Evolutionary conservation across 2,113 vertebrate genomes (phyloP).

Genomic region (Rostratula benghalensis): DNA sequence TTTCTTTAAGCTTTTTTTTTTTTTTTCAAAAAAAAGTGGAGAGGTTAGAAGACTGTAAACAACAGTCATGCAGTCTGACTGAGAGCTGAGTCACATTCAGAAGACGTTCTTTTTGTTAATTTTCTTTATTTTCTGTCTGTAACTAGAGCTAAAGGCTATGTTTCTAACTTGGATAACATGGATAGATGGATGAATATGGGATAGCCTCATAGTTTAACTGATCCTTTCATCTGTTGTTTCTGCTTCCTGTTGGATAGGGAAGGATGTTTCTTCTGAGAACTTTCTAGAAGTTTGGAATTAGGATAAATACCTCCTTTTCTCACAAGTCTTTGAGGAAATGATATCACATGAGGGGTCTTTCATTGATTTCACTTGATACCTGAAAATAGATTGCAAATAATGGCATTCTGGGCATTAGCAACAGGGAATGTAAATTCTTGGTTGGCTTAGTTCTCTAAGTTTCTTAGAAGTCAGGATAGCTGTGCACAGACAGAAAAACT

Average conservation of each 20-base stretch:
- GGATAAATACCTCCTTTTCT: neutral
- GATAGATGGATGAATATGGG: neutral
- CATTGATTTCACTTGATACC: neutral
- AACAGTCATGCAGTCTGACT: neutral
- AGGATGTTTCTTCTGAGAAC: neutral
- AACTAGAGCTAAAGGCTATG: neutral
- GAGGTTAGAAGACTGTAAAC: neutral
- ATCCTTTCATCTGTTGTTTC: neutral
- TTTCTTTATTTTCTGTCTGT: neutral
- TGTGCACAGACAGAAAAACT: neutral
- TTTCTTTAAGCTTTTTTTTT: neutral
- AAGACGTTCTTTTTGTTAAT: neutral
- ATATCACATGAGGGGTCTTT: neutral
- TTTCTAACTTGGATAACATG: neutral
- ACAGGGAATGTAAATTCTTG: neutral
- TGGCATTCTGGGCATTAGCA: neutral
- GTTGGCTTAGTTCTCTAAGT: neutral
- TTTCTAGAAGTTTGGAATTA: neutral
- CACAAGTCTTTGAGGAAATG: neutral
- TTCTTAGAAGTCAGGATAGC: neutral
- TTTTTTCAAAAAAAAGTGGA: neutral
- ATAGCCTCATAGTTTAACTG: neutral
- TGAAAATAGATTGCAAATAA: neutral
- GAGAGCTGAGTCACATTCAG: neutral
- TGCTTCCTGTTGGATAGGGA: neutral